Conservation (phyloP, 2,888 invertebrate genomes). For the Lepidochitona cinerea region DNA sequence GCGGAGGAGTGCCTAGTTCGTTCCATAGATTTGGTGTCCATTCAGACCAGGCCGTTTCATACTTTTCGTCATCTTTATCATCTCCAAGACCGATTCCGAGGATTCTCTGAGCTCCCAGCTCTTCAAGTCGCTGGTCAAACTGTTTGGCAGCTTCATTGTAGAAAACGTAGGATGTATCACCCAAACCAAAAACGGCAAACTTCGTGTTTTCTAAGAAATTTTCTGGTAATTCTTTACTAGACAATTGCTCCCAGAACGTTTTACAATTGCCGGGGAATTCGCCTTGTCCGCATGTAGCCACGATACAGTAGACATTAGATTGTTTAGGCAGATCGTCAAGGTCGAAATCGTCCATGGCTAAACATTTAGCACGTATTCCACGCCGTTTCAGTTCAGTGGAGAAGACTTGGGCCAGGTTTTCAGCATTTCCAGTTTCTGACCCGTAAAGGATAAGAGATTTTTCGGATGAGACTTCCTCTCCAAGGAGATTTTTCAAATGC, state of each 20-base stretch:
- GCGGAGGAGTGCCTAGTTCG: slow-evolving; percentile 35
- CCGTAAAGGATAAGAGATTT: slow-evolving; percentile 35
- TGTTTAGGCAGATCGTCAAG: slow-evolving; percentile 33
- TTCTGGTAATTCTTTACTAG: slow-evolving; percentile 24
- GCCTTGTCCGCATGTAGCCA: slow-evolving; percentile 38
- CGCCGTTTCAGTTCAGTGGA: slow-evolving; percentile 31
- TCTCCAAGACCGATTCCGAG: slow-evolving; percentile 29
- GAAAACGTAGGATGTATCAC: slow-evolving; percentile 33
- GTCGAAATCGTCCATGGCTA: slow-evolving; percentile 36
- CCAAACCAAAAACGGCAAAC: slow-evolving; percentile 32
- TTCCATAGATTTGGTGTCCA: slow-evolving; percentile 39
- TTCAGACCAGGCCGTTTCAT: slow-evolving; percentile 33
- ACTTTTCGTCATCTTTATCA: slow-evolving; percentile 28
- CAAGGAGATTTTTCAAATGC: slow-evolving; percentile 33
- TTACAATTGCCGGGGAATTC: slow-evolving; percentile 35
- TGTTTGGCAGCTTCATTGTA: slow-evolving; percentile 33
- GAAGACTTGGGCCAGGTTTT: slow-evolving; percentile 25
- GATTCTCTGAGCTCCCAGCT: slow-evolving; percentile 26
- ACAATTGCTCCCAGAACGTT: slow-evolving; percentile 27
- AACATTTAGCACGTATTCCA: slow-evolving; percentile 25
- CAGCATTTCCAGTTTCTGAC: slow-evolving; percentile 37
- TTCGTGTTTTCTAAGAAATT: slow-evolving; percentile 31
- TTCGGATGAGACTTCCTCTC: slow-evolving; percentile 30
- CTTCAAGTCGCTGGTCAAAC: slow-evolving; percentile 28
- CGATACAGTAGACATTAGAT: slow-evolving; percentile 27